Evolutionary conservation across 2,888 invertebrate species (phyloP).

Genomic region (Ophion ellenae): DNA sequence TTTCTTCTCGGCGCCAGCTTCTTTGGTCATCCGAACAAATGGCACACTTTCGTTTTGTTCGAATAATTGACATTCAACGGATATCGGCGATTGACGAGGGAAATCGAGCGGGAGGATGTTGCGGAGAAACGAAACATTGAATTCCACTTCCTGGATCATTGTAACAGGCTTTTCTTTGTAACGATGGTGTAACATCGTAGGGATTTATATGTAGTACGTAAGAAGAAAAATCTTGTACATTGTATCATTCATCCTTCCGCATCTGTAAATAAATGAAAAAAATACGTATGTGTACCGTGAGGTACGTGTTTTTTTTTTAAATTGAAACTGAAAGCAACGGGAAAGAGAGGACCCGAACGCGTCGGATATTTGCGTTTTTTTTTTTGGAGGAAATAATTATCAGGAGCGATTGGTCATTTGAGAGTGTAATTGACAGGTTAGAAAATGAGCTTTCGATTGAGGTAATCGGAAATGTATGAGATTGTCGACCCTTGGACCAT

Average conservation of each 20-base stretch:
- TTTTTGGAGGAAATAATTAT: not conserved
- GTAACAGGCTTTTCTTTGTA: conserved; percentile 71
- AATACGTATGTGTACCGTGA: conserved; percentile 17
- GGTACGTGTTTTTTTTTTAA: conserved; percentile 12
- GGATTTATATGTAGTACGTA: conserved; percentile 50
- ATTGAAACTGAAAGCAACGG: not conserved
- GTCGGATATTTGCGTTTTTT: not conserved
- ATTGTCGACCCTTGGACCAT: not conserved
- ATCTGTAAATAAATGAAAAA: conserved; percentile 73
- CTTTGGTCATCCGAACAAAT: not conserved
- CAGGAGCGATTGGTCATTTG: not conserved
- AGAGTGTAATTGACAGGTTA: not conserved
- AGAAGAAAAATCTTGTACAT: conserved; percentile 78
- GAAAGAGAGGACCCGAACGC: not conserved
- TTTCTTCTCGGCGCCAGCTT: not conserved
- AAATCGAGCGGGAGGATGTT: not conserved
- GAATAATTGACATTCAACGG: not conserved
- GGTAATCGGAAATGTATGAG: not conserved
- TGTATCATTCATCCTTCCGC: conserved; percentile 74
- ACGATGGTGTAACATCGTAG: conserved; percentile 49
- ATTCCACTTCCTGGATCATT: conserved; percentile 83
- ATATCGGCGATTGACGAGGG: not conserved
- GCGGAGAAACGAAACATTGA: conserved; percentile 56
- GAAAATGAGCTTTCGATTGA: not conserved
- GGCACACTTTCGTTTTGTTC: not conserved